Evolutionary conservation across 2,113 vertebrate species (phyloP).

Genomic region (Bungarus multicinctus): DNA sequence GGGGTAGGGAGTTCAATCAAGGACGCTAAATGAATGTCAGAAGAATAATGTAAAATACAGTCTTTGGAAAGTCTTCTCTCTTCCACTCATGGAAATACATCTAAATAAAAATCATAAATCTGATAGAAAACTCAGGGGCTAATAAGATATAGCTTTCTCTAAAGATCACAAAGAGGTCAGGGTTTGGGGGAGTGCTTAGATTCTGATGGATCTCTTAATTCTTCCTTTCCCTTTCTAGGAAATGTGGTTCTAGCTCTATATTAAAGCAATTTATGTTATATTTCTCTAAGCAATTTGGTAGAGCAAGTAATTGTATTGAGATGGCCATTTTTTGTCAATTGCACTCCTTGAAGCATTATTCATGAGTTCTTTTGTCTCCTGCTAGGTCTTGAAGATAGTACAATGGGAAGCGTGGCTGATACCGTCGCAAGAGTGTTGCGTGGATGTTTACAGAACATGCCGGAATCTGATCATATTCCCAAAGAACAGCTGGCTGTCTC

Average conservation of each 20-base stretch:
- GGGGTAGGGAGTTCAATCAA: not conserved
- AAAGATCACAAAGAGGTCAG: not conserved
- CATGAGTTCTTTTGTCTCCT: not conserved
- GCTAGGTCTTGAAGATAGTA: constrained; percentile 91
- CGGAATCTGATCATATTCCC: constrained; percentile 84
- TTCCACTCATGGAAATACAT: not conserved
- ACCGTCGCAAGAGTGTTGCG: constrained; percentile 87
- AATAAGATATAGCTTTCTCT: not conserved
- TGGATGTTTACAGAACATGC: constrained; percentile 93
- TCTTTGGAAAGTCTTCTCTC: not conserved
- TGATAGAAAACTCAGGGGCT: not conserved
- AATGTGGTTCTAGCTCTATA: not conserved
- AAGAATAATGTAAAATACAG: not conserved
- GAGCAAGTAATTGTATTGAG: not conserved
- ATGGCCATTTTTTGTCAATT: fast-evolving
- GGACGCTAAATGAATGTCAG: not conserved
- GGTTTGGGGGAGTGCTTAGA: not conserved
- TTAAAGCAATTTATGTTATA: not conserved
- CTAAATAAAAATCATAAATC: not conserved
- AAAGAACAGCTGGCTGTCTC: constrained; percentile 78
- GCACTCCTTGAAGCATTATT: not conserved
- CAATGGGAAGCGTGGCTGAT: constrained; percentile 89
- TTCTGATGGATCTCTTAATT: not conserved
- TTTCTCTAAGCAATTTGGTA: not conserved
- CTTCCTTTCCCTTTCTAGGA: not conserved